Evolutionary conservation across 2,888 invertebrate species (phyloP).

Genomic region (Polymixis lichenea): DNA sequence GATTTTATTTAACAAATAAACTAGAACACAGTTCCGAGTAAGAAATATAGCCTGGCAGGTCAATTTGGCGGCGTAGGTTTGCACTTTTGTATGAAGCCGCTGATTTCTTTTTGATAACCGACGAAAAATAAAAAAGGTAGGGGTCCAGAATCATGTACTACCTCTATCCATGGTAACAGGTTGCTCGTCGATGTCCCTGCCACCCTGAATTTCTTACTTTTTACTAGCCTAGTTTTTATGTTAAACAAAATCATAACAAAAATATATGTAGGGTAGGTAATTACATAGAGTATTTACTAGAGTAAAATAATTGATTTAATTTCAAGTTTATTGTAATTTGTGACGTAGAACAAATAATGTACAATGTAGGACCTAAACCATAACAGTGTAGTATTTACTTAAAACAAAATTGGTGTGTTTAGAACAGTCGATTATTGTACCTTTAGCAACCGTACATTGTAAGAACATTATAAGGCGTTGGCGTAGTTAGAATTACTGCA

Average conservation of each 20-base stretch:
- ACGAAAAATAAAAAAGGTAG: too few species aligned
- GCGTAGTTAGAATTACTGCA: background rate
- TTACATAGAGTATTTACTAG: background rate
- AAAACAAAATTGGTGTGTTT: background rate
- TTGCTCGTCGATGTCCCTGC: too few species aligned
- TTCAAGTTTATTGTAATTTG: background rate
- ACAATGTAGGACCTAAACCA: background rate
- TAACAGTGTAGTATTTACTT: background rate
- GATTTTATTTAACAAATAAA: background rate
- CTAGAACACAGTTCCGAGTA: constrained; percentile 15
- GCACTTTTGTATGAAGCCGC: too few species aligned
- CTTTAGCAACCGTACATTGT: background rate
- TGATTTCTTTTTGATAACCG: too few species aligned
- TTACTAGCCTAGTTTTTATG: too few species aligned
- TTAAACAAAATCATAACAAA: too few species aligned
- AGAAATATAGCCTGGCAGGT: background rate
- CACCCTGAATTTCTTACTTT: too few species aligned
- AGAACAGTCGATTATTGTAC: background rate
- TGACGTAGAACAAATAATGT: background rate
- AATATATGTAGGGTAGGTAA: too few species aligned
- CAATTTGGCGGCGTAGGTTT: too few species aligned
- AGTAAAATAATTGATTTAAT: background rate
- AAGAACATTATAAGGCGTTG: background rate
- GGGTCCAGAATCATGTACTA: too few species aligned
- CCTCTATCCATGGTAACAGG: too few species aligned